Evolutionary conservation across 1,140 invertebrate species (phyloP).

Genomic region (Aphaenogaster ashmeadi): DNA sequence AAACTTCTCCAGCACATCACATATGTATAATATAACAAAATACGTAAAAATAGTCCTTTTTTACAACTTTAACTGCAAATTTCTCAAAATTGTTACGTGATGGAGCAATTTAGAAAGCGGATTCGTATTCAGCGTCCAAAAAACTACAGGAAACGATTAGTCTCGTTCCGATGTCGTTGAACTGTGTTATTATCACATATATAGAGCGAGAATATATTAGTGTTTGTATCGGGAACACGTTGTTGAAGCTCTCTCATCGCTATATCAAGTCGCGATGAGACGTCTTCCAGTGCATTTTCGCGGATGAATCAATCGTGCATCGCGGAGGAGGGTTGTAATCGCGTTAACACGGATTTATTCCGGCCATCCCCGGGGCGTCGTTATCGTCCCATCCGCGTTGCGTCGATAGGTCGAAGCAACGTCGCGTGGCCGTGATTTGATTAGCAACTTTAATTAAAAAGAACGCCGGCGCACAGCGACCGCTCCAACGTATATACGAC

Average conservation of each 20-base stretch:
- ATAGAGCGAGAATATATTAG: background rate
- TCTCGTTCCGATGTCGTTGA: too few relatives aligned
- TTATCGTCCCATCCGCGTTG: conserved; percentile 69
- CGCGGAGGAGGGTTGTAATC: conserved; percentile 79
- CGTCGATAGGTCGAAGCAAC: conserved; percentile 42
- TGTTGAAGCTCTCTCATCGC: background rate
- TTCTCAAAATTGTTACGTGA: too few relatives aligned
- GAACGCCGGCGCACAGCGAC: conserved; percentile 36
- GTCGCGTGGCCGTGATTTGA: conserved; percentile 53
- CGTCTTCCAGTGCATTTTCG: conserved; percentile 32
- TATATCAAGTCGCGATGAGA: conserved; percentile 15
- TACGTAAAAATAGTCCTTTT: too few relatives aligned
- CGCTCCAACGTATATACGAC: conserved; percentile 10
- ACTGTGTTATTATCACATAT: too few relatives aligned
- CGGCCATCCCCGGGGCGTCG: conserved; percentile 77
- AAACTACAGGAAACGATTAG: too few relatives aligned
- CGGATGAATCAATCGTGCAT: conserved; percentile 59
- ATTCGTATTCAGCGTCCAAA: too few relatives aligned
- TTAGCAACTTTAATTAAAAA: conserved; percentile 61
- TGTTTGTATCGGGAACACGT: background rate
- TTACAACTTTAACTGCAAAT: too few relatives aligned
- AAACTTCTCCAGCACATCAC: too few relatives aligned
- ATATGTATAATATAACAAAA: too few relatives aligned
- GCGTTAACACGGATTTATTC: conserved; percentile 78
- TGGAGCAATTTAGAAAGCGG: too few relatives aligned